Conservation (phyloP, 2,888 invertebrate species). For the Cataglyphis rosenhaueri region DNA sequence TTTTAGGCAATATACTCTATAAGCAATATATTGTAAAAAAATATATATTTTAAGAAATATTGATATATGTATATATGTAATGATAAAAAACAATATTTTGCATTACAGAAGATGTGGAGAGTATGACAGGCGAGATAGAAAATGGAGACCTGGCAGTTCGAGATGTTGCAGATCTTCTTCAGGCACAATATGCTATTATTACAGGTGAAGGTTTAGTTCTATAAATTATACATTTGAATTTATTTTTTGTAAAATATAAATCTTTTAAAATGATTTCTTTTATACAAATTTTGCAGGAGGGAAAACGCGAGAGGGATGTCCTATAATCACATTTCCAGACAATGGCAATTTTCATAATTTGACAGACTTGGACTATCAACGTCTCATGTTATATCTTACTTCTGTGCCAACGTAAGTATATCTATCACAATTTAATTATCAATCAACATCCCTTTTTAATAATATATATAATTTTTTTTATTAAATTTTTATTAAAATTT, state of each 20-base stretch:
- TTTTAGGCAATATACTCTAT: neutral
- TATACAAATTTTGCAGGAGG: constrained; percentile 88
- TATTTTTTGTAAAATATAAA: constrained; percentile 10
- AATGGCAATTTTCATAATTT: constrained; percentile 94
- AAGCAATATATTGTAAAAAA: neutral
- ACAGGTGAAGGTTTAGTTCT: constrained; percentile 87
- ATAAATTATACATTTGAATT: neutral
- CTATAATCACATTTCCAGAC: constrained; percentile 98
- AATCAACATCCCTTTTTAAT: neutral
- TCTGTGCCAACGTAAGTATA: constrained; percentile 95
- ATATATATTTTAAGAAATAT: constrained; percentile 2
- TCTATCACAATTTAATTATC: constrained; percentile 12
- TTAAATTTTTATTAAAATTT: constrained; percentile 29
- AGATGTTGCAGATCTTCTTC: constrained; percentile 94
- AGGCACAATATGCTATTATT: constrained; percentile 95
- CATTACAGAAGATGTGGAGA: constrained; percentile 85
- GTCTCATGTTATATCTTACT: constrained; percentile 96
- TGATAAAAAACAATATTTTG: constrained; percentile 61
- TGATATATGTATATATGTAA: constrained; percentile 35
- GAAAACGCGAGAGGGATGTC: constrained; percentile 96
- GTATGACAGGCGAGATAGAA: constrained; percentile 86
- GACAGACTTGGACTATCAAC: constrained; percentile 94
- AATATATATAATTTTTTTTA: neutral
- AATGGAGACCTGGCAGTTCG: constrained; percentile 89
- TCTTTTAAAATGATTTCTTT: neutral